Percentiles rank a stretch among this genome's conserved stretches.
Conservation (phyloP, 2,113 vertebrate species). For the Psephotus haematonotus region DNA sequence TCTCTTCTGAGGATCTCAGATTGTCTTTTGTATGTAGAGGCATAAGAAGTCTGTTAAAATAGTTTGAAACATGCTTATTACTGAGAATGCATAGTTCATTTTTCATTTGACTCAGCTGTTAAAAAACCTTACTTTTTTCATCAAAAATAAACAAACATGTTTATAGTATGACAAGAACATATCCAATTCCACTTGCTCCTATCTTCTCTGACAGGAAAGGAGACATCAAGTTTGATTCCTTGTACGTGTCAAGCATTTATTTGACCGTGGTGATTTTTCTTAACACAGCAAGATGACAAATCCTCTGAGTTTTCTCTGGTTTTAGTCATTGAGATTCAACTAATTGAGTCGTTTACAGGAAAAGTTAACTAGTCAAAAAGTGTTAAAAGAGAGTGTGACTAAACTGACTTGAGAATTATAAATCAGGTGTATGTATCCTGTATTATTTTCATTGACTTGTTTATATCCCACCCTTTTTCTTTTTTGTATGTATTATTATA, state of each 20-base stretch:
- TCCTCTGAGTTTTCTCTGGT: background rate
- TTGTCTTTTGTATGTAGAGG: background rate
- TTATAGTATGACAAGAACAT: background rate
- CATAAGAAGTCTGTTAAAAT: background rate
- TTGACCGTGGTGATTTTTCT: background rate
- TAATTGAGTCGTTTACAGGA: background rate
- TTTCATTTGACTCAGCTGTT: background rate
- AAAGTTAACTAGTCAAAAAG: background rate
- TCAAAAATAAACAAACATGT: background rate
- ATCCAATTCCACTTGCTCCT: background rate
- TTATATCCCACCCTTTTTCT: background rate
- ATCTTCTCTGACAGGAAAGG: background rate
- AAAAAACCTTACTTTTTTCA: background rate
- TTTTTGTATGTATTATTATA: background rate
- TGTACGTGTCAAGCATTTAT: accelerated
- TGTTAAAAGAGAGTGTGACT: background rate
- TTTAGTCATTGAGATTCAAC: background rate
- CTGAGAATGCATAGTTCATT: background rate
- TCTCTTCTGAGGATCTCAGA: background rate
- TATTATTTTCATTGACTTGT: background rate
- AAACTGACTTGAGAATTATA: background rate
- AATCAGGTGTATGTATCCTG: background rate
- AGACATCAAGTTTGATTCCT: background rate
- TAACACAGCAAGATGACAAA: background rate
- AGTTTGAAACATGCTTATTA: background rate